Conservation (phyloP, 1,140 invertebrate species). For the Lanistes nyassanus region DNA sequence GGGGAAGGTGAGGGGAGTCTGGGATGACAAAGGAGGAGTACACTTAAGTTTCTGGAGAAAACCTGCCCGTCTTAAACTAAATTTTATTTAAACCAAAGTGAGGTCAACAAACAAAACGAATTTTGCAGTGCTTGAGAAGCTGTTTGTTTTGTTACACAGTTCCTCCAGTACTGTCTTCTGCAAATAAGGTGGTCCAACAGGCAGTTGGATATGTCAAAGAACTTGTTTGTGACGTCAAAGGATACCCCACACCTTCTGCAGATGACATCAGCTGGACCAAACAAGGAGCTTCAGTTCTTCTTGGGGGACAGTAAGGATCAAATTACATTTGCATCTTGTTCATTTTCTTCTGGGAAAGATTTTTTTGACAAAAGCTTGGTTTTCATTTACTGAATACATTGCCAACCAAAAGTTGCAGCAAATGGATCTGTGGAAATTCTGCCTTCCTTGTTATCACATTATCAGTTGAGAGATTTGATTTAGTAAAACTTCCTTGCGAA, state of each 20-base stretch:
- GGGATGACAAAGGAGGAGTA: neutral
- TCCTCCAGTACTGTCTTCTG: conserved; percentile 33
- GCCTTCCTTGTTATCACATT: too few species aligned
- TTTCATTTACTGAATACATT: neutral
- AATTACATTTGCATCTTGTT: too few species aligned
- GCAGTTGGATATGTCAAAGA: conserved; percentile 44
- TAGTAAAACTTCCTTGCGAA: too few species aligned
- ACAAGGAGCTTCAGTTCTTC: conserved; percentile 8
- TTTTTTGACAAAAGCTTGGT: neutral
- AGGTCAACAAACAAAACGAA: neutral
- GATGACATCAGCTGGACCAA: conserved; percentile 39
- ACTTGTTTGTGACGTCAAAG: conserved; percentile 43
- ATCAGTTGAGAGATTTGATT: too few species aligned
- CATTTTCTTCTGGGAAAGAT: neutral
- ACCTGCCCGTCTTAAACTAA: neutral
- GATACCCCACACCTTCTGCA: conserved; percentile 35
- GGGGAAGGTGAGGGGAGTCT: too few species aligned
- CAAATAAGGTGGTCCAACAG: conserved; percentile 27
- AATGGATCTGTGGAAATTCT: too few species aligned
- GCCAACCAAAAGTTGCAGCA: too few species aligned
- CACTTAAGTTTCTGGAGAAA: neutral
- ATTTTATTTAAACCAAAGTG: neutral
- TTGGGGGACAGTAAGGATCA: conserved; percentile 22
- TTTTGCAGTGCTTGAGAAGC: neutral
- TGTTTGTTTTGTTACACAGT: conserved; percentile 24